These are phyloP conservation scores for Neuroterus valhalla DNA, from an alignment of 1,140 invertebrate species.

Conservation along the genomic window DNA sequence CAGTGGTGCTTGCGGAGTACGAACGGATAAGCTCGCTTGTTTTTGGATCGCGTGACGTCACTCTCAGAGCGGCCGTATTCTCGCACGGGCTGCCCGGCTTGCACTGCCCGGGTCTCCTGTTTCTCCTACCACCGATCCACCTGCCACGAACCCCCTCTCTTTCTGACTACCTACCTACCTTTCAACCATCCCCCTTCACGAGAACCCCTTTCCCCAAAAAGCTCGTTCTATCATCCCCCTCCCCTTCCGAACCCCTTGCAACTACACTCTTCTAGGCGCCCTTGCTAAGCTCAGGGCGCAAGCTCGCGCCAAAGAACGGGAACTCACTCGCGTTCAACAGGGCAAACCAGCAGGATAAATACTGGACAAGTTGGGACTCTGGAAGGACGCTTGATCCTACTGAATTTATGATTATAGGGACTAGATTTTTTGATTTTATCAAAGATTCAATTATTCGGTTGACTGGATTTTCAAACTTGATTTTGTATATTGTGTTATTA, in stretches of 20 bases:
- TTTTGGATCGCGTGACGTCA: slow-evolving; percentile 37
- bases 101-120: slow-evolving; percentile 72
- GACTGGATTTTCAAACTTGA: too few relatives aligned
- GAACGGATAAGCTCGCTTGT: slow-evolving; percentile 42
- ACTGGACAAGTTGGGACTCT: background rate
- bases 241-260: slow-evolving; percentile 45
- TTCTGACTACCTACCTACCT: slow-evolving; percentile 56
- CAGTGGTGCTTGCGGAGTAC: slow-evolving; percentile 48
- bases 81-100: slow-evolving; percentile 73
- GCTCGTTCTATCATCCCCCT: slow-evolving; percentile 51
- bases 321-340: slow-evolving; percentile 13
- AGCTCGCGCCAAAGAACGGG: slow-evolving; percentile 38
- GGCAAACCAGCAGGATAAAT: slow-evolving; percentile 11
- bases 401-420: slow-evolving; percentile 6
- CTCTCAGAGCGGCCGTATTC: slow-evolving; percentile 60
- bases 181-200: slow-evolving; percentile 50
- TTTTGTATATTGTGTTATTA: too few relatives aligned
- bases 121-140: slow-evolving; percentile 58
- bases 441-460: background rate
- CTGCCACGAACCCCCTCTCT: slow-evolving; percentile 53
- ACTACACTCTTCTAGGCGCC: slow-evolving; percentile 35
- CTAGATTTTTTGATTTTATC: slow-evolving; percentile 4
- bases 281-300: slow-evolving; percentile 44
- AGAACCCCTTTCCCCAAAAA: slow-evolving; percentile 59
- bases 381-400: background rate